phyloP scores from a whole-genome alignment of 2,888 invertebrate species.

The Teleogryllus oceanicus region DNA sequence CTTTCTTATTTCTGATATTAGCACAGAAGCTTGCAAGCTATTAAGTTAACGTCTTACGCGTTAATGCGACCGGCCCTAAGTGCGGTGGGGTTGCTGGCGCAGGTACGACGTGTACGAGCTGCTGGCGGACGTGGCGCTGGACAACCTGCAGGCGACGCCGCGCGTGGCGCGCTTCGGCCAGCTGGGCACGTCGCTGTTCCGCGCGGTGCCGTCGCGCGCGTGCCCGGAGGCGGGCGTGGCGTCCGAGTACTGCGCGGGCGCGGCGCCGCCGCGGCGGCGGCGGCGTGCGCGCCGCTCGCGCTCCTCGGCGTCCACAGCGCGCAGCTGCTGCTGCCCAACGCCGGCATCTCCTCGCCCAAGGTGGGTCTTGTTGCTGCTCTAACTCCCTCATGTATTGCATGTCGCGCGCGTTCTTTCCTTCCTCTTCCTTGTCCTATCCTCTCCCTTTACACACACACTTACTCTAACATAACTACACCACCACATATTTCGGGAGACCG shows the following conservation, averaged over 20 bases:
- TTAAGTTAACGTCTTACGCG: too few species aligned
- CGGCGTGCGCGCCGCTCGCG: constrained; percentile 20
- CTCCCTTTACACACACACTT: too few species aligned
- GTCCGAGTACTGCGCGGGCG: constrained; percentile 24
- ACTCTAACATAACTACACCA: too few species aligned
- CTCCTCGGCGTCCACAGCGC: constrained; percentile 20
- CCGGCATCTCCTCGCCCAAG: background rate
- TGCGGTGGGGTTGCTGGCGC: background rate
- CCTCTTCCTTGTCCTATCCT: too few species aligned
- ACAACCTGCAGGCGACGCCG: constrained; percentile 19
- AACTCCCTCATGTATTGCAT: too few species aligned
- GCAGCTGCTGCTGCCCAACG: constrained; percentile 20
- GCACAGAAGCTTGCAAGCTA: too few species aligned
- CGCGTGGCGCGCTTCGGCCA: constrained; percentile 18
- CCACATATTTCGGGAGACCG: too few species aligned
- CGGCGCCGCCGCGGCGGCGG: background rate
- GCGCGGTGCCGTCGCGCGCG: constrained; percentile 22
- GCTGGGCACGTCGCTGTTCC: constrained; percentile 24
- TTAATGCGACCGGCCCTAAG: too few species aligned
- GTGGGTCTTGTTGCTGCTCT: background rate
- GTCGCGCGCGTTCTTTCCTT: too few species aligned
- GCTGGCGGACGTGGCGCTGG: constrained; percentile 42
- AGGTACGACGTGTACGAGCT: constrained; percentile 48
- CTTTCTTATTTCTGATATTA: too few species aligned
- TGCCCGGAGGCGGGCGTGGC: constrained; percentile 27